A percentile compares a stretch with the other conserved stretches of the same genome.
phyloP scores from a whole-genome alignment of 2,113 vertebrate genomes.

The Potamarius usumacintae region DNA sequence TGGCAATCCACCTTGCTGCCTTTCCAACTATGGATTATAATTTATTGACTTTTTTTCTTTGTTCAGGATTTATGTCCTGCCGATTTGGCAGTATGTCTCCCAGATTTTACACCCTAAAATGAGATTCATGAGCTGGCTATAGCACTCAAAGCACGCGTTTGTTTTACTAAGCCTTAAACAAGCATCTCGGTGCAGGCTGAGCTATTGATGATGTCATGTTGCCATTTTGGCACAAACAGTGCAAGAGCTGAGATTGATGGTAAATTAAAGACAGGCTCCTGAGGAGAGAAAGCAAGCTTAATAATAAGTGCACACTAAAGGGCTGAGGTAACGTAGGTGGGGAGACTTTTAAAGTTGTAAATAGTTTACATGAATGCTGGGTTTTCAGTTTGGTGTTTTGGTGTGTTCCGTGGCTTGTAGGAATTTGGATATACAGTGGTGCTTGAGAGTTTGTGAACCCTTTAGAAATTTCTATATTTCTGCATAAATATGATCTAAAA shows the following conservation, averaged over 20 bases:
- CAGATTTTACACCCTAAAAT: constrained; percentile 50
- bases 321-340: not conserved
- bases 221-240: constrained; percentile 27
- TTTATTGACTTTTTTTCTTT: constrained; percentile 45
- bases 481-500: no score
- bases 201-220: constrained; percentile 48
- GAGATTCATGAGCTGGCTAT: constrained; percentile 47
- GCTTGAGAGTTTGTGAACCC: no score
- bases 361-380: not conserved
- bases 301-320: not conserved
- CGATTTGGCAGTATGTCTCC: constrained; percentile 43
- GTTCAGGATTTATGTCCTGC: constrained; percentile 50
- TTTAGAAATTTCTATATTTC: no score
- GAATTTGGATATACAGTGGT: no score
- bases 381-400: not conserved
- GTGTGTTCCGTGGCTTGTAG: not conserved
- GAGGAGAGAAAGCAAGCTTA: constrained; percentile 11
- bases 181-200: constrained; percentile 21
- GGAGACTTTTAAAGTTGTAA: not conserved
- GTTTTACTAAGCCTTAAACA: constrained; percentile 50
- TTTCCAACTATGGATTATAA: constrained; percentile 52
- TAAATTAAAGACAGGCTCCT: constrained; percentile 48
- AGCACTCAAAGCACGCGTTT: constrained; percentile 49
- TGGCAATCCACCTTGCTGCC: constrained; percentile 40
- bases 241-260: constrained; percentile 12